A percentile compares a stretch with the other conserved stretches of the same genome.
Evolutionary conservation across 2,113 vertebrate genomes (phyloP).

Genomic region (Paralichthys olivaceus): DNA sequence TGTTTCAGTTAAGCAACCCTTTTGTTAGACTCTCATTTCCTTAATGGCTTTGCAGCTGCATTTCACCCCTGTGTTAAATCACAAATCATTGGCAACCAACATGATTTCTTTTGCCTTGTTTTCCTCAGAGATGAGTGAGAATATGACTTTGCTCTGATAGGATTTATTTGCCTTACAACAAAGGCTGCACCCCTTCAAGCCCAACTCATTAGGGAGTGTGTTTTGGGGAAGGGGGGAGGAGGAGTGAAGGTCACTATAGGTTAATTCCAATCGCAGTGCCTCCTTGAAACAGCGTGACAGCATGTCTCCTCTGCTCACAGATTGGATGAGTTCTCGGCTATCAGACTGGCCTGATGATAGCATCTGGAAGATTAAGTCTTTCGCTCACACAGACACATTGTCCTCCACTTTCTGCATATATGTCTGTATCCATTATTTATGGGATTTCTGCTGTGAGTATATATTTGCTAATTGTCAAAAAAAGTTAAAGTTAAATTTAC

Average conservation of each 20-base stretch:
- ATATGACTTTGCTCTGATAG: conserved; percentile 64
- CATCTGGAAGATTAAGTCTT: conserved; percentile 59
- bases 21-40: conserved; percentile 71
- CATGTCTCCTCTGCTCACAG: conserved; percentile 74
- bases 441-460: not conserved
- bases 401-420: not conserved
- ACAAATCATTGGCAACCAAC: conserved; percentile 65
- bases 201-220: conserved; percentile 75
- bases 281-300: conserved; percentile 75
- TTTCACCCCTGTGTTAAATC: conserved; percentile 56
- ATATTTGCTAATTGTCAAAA: conserved; percentile 5
- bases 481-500: conserved; percentile 12
- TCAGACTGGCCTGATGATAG: conserved; percentile 61
- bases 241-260: conserved; percentile 71
- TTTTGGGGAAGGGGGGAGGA: conserved; percentile 64
- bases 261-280: conserved; percentile 78
- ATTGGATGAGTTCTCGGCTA: conserved; percentile 71
- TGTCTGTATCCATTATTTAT: not conserved
- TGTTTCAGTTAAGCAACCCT: conserved; percentile 70
- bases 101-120: conserved; percentile 37
- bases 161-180: conserved; percentile 63
- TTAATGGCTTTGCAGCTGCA: conserved; percentile 72
- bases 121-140: conserved; percentile 65
- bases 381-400: not conserved
- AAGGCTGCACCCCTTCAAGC: conserved; percentile 58